These are phyloP conservation scores for Trachelipus rathkii DNA, from an alignment of 1,140 invertebrate species.

Conservation along the genomic window DNA sequence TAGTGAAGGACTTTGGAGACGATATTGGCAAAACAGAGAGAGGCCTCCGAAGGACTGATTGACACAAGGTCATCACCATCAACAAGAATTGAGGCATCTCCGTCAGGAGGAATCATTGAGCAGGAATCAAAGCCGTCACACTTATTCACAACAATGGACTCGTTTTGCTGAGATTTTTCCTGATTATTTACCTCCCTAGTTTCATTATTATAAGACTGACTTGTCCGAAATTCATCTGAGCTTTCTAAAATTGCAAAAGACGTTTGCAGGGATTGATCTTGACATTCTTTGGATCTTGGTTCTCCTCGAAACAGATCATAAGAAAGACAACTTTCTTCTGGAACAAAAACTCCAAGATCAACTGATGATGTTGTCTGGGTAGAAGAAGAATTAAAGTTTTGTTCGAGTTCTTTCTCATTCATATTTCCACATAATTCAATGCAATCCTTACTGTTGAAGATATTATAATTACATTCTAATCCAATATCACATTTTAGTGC, in stretches of 20 bases:
- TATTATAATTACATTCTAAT: background rate
- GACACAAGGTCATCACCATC: background rate
- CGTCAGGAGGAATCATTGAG: no score
- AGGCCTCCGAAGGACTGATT: background rate
- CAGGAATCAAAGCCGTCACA: background rate
- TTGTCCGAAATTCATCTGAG: no score
- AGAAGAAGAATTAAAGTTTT: background rate
- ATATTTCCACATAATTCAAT: background rate
- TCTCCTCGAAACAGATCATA: background rate
- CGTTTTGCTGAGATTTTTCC: no score
- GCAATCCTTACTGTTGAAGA: background rate
- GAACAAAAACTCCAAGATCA: background rate
- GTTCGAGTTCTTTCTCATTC: background rate
- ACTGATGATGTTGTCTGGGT: background rate
- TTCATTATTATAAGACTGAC: no score
- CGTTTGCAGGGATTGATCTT: background rate
- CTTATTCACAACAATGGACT: no score
- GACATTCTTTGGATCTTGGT: background rate
- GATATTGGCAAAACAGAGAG: background rate
- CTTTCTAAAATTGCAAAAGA: background rate
- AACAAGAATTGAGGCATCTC: background rate
- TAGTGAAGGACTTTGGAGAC: background rate
- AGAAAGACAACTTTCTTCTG: background rate
- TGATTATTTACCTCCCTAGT: no score
- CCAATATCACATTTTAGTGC: background rate